phyloP scores from a whole-genome alignment of 2,888 invertebrate species.

The Hirudinaria manillensis region DNA sequence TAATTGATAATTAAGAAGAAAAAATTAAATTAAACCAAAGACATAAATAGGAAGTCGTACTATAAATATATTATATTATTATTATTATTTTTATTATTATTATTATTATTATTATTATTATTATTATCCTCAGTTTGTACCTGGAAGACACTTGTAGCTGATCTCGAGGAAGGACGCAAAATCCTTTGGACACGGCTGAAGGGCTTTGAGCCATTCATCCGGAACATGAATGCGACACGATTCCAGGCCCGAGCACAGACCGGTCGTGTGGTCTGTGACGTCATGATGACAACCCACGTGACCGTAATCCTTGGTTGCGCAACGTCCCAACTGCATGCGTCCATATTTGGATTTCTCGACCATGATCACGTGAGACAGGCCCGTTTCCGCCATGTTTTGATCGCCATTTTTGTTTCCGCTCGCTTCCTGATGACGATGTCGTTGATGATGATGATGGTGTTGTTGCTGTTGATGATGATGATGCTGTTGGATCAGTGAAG shows the following conservation, averaged over 20 bases:
- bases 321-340: slow-evolving; percentile 36
- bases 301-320: slow-evolving; percentile 38
- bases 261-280: slow-evolving; percentile 33
- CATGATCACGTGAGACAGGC: slow-evolving; percentile 34
- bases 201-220: slow-evolving; percentile 33
- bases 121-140: slow-evolving; percentile 28
- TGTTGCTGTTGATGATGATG: slow-evolving; percentile 18
- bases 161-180: slow-evolving; percentile 36
- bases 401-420: not conserved
- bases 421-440: not conserved
- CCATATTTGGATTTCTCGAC: slow-evolving; percentile 36
- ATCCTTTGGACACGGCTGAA: slow-evolving; percentile 39
- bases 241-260: slow-evolving; percentile 37
- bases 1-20: too few relatives aligned
- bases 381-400: not conserved
- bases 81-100: too few relatives aligned
- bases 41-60: too few relatives aligned
- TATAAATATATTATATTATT: too few relatives aligned
- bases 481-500: not conserved
- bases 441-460: slow-evolving; percentile 13
- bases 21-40: too few relatives aligned
- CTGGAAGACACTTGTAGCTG: slow-evolving; percentile 37
- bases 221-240: slow-evolving; percentile 37
- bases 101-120: too few relatives aligned
- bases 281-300: slow-evolving; percentile 36